Evolutionary conservation across 2,888 invertebrate genomes (phyloP).

Genomic region (Oscheius sp.): DNA sequence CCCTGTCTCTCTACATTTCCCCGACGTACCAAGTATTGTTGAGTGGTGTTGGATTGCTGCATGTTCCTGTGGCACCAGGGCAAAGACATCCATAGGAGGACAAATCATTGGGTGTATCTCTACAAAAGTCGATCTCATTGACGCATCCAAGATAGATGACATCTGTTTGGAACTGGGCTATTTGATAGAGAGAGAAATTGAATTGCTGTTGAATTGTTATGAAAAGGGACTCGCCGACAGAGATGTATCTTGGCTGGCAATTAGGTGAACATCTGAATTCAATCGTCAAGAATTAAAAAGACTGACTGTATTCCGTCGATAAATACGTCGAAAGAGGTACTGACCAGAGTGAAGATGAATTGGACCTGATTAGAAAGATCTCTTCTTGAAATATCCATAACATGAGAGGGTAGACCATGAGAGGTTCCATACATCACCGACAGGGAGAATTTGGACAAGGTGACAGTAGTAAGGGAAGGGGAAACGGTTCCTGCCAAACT

Average conservation of each 20-base stretch:
- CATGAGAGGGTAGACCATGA: background rate
- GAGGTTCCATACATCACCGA: conserved; percentile 6
- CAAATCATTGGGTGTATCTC: background rate
- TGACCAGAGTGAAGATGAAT: background rate
- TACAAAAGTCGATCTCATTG: background rate
- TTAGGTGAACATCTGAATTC: background rate
- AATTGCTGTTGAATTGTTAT: background rate
- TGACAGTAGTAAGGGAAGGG: background rate
- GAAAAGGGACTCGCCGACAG: background rate
- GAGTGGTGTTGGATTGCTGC: background rate
- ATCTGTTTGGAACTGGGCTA: background rate
- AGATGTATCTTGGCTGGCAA: background rate
- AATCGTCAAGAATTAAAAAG: background rate
- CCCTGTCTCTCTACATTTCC: no score
- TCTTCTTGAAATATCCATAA: background rate
- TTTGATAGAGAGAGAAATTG: background rate
- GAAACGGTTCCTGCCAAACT: background rate
- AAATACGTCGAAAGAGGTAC: background rate
- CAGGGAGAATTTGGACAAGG: background rate
- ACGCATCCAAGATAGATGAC: background rate
- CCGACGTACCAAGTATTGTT: conserved; percentile 3
- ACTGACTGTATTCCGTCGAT: background rate
- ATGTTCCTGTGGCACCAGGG: background rate
- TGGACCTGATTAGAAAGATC: background rate
- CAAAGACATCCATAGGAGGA: conserved; percentile 2